These are phyloP conservation scores for Setipinna tenuifilis DNA, from an alignment of 2,797 vertebrate genomes.

Conservation along the genomic window DNA sequence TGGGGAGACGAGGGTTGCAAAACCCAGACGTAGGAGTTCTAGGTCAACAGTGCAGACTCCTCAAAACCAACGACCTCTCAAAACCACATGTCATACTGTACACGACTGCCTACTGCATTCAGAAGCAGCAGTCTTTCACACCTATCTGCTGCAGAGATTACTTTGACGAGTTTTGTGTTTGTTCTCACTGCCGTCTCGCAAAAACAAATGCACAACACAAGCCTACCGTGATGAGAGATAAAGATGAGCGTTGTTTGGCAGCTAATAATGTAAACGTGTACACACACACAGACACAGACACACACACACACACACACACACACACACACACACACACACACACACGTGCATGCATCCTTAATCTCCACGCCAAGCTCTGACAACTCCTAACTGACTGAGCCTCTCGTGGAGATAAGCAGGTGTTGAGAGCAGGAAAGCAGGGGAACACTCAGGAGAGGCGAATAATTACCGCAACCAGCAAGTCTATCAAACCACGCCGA, in stretches of 20 bases:
- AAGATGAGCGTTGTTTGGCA: not conserved
- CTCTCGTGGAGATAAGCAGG: slow-evolving; percentile 16
- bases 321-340: not conserved
- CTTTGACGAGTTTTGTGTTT: not conserved
- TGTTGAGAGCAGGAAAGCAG: not conserved
- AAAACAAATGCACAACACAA: not conserved
- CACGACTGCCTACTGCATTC: not conserved
- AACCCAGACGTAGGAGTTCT: slow-evolving; percentile 22
- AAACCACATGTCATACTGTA: not conserved
- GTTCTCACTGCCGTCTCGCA: not conserved
- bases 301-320: no score
- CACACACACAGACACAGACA: not conserved
- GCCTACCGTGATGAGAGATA: not conserved
- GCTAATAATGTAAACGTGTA: not conserved
- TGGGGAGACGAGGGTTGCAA: slow-evolving; percentile 25
- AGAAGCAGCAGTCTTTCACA: not conserved
- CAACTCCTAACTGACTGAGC: slow-evolving; percentile 17
- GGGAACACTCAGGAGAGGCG: slow-evolving; percentile 7
- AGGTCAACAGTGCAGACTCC: slow-evolving; percentile 33
- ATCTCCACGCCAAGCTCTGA: slow-evolving; percentile 18
- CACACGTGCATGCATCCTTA: not conserved
- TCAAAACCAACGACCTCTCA: slow-evolving; percentile 13
- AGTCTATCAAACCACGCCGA: slow-evolving; percentile 7
- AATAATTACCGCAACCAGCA: slow-evolving; percentile 18
- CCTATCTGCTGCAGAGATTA: not conserved